Percentiles rank a stretch among this genome's conserved stretches.
These are phyloP conservation scores for Pardosa pseudoannulata DNA, from an alignment of 2,888 invertebrate species.

Conservation along the genomic window DNA sequence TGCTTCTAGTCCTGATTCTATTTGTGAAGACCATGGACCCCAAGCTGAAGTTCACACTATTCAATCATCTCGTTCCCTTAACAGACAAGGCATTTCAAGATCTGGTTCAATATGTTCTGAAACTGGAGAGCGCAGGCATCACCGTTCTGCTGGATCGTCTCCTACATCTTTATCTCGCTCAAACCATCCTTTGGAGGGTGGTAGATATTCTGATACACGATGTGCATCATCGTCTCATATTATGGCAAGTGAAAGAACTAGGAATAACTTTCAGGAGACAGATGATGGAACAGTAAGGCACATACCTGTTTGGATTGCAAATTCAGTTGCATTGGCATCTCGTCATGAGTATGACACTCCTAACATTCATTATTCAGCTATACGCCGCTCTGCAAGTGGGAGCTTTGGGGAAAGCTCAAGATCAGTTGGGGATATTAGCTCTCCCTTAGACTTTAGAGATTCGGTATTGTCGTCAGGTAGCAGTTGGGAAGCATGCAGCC, in stretches of 20 bases:
- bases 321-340: constrained; percentile 43
- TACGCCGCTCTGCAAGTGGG: constrained; percentile 40
- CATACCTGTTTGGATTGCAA: constrained; percentile 69
- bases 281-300: constrained; percentile 46
- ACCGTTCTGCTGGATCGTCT: constrained; percentile 59
- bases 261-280: constrained; percentile 18
- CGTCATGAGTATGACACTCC: constrained; percentile 49
- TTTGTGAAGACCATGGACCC: constrained; percentile 39
- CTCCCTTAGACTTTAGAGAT: constrained; percentile 68
- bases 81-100: constrained; percentile 57
- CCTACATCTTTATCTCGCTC: constrained; percentile 41
- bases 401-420: constrained; percentile 53
- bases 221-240: constrained; percentile 55
- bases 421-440: constrained; percentile 59
- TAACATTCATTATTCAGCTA: constrained; percentile 31
- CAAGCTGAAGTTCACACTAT: constrained; percentile 16
- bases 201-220: constrained; percentile 31
- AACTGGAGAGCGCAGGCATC: constrained; percentile 69
- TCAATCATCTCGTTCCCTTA: constrained; percentile 40
- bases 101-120: constrained; percentile 72
- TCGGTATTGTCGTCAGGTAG: constrained; percentile 63
- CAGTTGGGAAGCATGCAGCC: constrained; percentile 69
- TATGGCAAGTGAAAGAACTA: constrained; percentile 35
- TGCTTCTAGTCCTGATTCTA: constrained; percentile 60
- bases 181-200: constrained; percentile 14